Conservation (phyloP, 2,888 invertebrate species). For the Eumerus sabulonum region DNA sequence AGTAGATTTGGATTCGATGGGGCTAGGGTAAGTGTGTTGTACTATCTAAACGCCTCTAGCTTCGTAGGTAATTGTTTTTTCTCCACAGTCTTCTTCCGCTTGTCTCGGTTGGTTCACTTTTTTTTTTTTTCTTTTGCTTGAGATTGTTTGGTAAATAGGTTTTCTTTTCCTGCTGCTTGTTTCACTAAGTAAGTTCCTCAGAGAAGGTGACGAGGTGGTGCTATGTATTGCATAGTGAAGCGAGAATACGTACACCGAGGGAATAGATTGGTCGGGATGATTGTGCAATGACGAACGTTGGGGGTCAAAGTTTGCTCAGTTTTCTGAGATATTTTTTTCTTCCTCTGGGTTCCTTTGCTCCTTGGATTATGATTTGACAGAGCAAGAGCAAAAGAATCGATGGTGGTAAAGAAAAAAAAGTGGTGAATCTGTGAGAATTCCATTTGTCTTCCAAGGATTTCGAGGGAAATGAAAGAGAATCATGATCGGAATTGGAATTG, state of each 20-base stretch:
- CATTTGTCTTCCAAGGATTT: conserved; percentile 57
- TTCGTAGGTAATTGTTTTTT: conserved; percentile 65
- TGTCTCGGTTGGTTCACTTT: conserved; percentile 24
- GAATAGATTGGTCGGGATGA: conserved; percentile 59
- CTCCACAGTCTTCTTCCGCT: conserved; percentile 32
- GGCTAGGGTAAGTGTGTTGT: conserved; percentile 2
- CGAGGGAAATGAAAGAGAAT: conserved; percentile 46
- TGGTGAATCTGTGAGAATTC: conserved; percentile 46
- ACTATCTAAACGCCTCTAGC: conserved; percentile 45
- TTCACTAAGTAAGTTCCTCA: not conserved
- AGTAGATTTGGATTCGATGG: conserved; percentile 7
- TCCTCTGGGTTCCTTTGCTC: no score
- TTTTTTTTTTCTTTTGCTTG: conserved; percentile 14
- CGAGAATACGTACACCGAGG: conserved; percentile 31
- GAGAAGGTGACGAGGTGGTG: conserved; percentile 3
- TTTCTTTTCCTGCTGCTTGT: conserved; percentile 27
- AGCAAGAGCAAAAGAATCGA: conserved; percentile 25
- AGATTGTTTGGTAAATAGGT: conserved; percentile 45
- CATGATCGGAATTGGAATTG: conserved; percentile 58
- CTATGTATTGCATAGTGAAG: conserved; percentile 28
- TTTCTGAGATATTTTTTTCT: not conserved
- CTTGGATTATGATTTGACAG: conserved; percentile 52
- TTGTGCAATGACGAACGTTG: conserved; percentile 63
- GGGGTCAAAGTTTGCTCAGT: conserved; percentile 46
- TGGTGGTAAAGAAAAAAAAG: not conserved